These are phyloP conservation scores for Scaptomyza cyrtandrae DNA, from an alignment of 2,888 invertebrate genomes.

Conservation along the genomic window DNA sequence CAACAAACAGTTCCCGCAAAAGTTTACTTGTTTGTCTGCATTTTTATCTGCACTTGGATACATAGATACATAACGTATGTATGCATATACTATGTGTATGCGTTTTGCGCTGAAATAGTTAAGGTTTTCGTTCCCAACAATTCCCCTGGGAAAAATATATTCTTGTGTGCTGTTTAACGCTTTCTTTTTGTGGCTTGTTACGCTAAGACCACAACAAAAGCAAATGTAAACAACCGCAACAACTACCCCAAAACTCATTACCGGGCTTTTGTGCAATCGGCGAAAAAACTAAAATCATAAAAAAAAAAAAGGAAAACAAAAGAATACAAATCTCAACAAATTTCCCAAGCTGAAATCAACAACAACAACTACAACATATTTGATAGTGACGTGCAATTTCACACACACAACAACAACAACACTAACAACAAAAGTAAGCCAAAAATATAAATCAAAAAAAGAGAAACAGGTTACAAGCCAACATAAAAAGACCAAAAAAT, in stretches of 20 bases:
- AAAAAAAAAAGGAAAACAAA: conserved; percentile 36
- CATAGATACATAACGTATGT: conserved; percentile 8
- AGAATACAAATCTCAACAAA: conserved; percentile 34
- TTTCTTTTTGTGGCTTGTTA: conserved; percentile 66
- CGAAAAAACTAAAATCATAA: conserved; percentile 23
- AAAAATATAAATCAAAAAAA: conserved; percentile 73
- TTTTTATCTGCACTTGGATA: conserved; percentile 59
- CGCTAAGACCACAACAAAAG: conserved; percentile 41
- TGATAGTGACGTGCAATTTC: conserved; percentile 51
- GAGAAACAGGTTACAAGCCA: conserved; percentile 69
- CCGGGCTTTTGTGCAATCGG: conserved; percentile 39
- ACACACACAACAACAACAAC: conserved; percentile 35
- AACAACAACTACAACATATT: conserved; percentile 30
- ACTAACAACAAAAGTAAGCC: conserved; percentile 64
- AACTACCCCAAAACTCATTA: conserved; percentile 23
- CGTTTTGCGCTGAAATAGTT: conserved; percentile 35
- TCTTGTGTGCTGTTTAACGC: conserved; percentile 65
- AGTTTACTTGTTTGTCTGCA: conserved; percentile 81
- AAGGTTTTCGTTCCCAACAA: conserved; percentile 42
- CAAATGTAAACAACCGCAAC: conserved; percentile 55
- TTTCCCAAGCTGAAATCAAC: conserved; percentile 51
- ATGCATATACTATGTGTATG: conserved; percentile 13
- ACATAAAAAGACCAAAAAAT: conserved; percentile 37
- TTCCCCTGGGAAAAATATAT: conserved; percentile 74
- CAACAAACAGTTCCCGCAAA: conserved; percentile 46